Base-by-base conservation (phyloP, 2,888 invertebrate species). In the Dichetophora obliterata region DNA sequence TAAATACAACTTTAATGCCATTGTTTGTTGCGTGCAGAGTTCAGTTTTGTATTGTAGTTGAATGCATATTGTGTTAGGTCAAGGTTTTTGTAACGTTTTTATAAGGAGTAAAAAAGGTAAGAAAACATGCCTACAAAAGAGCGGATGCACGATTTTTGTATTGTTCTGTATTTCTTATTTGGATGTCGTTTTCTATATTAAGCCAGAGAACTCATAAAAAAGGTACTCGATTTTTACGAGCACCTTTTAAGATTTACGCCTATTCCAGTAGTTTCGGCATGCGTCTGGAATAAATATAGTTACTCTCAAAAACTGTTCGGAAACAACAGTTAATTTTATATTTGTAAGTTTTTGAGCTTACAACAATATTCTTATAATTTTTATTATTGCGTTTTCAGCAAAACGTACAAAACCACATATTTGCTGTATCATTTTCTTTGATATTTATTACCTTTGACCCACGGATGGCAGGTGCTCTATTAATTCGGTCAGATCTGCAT, bases 51-150 rank as follows among this genome's bases (percentile, higher is more conserved):
- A 27, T n/a, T n/a, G n/a, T n/a, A 43, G 43, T 43, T 63, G 27
- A 27, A 31, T 31, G 61, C 19, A 54, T 24, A 22, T 57, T 71
- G 59, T 54, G 71, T 54, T 57, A 57, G 71, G 71, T 71, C 71
- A 71, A 71, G 71, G 71, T 71, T 71, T 71, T 9, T 54, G 54
- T 54, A 54, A 54, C 54, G 19, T 19, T 54, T 54, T 54, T 19
- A 31, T 16, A 31, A 2, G 31, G n/a, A 11, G 34, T 31, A 63
- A 8, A 24, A 22, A 4, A 14, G 16, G 54, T 24, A 50, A n/a
- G 34, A 16, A 11, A 43, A 43, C 27, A 63, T 24, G 8, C 31
- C 3, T 31, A 63, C n/a, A 34, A 63, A 1, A 54, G 6, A 43
- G 2, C 43, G 43, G 9, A 54, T n/a, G 54, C 54, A 54, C 54